Evolutionary conservation across 2,888 invertebrate genomes (phyloP).

Genomic region (Anthophora plumipes): DNA sequence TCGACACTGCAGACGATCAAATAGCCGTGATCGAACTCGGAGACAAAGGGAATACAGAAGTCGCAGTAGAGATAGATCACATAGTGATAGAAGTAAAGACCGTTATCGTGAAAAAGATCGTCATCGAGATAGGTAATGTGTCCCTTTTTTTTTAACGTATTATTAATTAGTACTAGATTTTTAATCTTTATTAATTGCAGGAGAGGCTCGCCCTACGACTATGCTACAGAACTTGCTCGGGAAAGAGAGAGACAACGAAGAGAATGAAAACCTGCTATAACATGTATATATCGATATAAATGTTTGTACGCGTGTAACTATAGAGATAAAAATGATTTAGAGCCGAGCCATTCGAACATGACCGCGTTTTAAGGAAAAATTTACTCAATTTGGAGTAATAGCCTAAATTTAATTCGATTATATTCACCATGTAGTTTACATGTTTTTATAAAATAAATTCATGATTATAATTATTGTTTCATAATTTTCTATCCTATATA

Average conservation of each 20-base stretch:
- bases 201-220: constrained; percentile 81
- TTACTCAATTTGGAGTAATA: constrained; percentile 67
- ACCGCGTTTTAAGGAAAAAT: constrained; percentile 64
- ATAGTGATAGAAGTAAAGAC: constrained; percentile 80
- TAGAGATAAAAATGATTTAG: constrained; percentile 71
- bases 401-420: constrained; percentile 77
- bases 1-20: constrained; percentile 72
- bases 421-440: constrained; percentile 81
- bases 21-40: constrained; percentile 79
- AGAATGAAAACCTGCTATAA: constrained; percentile 70
- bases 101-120: constrained; percentile 81
- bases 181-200: constrained; percentile 67
- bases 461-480: constrained; percentile 41
- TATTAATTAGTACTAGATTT: neutral
- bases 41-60: constrained; percentile 82
- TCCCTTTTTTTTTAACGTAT: neutral
- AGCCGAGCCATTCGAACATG: constrained; percentile 80
- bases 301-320: constrained; percentile 78
- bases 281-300: constrained; percentile 68
- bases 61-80: constrained; percentile 81
- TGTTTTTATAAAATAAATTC: constrained; percentile 82
- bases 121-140: constrained; percentile 78
- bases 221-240: constrained; percentile 82
- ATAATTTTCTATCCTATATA: constrained; percentile 8
- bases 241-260: constrained; percentile 84